Evolutionary conservation across 2,113 vertebrate species (phyloP), one percentile per base, ranked within the genome.

Genomic region (Sclerurus mexicanus): DNA sequence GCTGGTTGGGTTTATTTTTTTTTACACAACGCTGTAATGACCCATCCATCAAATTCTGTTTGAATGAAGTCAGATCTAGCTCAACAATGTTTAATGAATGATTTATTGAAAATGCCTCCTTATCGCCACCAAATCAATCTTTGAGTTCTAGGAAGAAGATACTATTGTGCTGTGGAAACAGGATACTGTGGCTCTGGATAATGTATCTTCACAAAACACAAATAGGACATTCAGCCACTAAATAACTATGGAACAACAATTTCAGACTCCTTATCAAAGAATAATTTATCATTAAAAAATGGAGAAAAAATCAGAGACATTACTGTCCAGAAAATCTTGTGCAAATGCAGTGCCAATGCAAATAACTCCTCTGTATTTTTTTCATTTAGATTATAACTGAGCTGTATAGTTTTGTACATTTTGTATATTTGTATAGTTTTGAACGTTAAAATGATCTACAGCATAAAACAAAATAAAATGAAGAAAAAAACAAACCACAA

Each of bases 331-430:
- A n/a, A 76, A 64, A 16, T 25, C 1, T 25, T 78, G 7, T 23
- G 20, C 4, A 59, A 63, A 53, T n/a, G 4, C 2, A 39, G 3
- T 52, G 10, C 6, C 17, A 66, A 27, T 20, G 10, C 9, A 67
- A 81, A 40, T 58, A 49, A 0, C 1, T 74, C 47, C 11, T 5
- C 50, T 2, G 3, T 3, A 1, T 22, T 12, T 42, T 39, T 56
- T 78, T 56, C 4, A 6, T 55, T 56, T 78, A 15, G 6, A 24
- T 79, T 60, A 25, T 17, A 85, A 47, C 6, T 30, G 15, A 2
- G 3, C 2, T 52, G 2, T 30, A 7, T 52, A 11, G 50, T 75
- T 79, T 71, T n/a, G 5, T 23, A 55, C 5, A 46, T 28, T 40
- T 12, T 40, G 39, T 40, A 12, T 40, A 40, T 40, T 40, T 40